A percentile compares a stretch with the other conserved stretches of the same genome.
Evolutionary conservation across 2,888 invertebrate genomes (phyloP).

Genomic region (Lapara coniferarum): DNA sequence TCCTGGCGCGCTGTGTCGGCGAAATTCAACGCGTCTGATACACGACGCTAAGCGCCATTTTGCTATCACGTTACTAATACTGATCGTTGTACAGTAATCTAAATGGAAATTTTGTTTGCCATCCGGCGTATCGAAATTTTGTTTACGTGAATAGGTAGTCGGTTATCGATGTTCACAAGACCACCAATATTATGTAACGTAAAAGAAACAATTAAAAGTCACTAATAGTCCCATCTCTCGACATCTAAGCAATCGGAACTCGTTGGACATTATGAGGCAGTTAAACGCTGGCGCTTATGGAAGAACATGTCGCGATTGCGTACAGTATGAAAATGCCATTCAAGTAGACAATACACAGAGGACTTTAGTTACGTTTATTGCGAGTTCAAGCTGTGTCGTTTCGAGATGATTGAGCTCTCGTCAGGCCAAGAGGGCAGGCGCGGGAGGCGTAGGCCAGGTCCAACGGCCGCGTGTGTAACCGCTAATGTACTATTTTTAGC

Average conservation of each 20-base stretch:
- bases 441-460: slow-evolving; percentile 56
- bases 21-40: slow-evolving; percentile 62
- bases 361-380: slow-evolving; percentile 32
- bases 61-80: slow-evolving; percentile 39
- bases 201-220: slow-evolving; percentile 38
- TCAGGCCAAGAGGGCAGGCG: slow-evolving; percentile 55
- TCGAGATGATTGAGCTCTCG: slow-evolving; percentile 48
- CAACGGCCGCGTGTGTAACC: slow-evolving; percentile 66
- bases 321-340: slow-evolving; percentile 12
- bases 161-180: slow-evolving; percentile 25
- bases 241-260: slow-evolving; percentile 28
- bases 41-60: slow-evolving; percentile 44
- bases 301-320: too few relatives aligned
- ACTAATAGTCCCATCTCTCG: slow-evolving; percentile 37
- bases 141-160: background rate
- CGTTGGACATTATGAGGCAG: slow-evolving; percentile 36
- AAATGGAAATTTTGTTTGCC: slow-evolving; percentile 34
- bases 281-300: slow-evolving; percentile 2
- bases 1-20: slow-evolving; percentile 66
- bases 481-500: slow-evolving; percentile 73
- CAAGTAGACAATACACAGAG: slow-evolving; percentile 17
- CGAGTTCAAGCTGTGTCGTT: slow-evolving; percentile 32
- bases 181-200: slow-evolving; percentile 45
- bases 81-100: slow-evolving; percentile 26
- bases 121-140: too few relatives aligned